These are phyloP conservation scores for Atractosteus spatula DNA, from an alignment of 2,113 vertebrate genomes.

Conservation along the genomic window DNA sequence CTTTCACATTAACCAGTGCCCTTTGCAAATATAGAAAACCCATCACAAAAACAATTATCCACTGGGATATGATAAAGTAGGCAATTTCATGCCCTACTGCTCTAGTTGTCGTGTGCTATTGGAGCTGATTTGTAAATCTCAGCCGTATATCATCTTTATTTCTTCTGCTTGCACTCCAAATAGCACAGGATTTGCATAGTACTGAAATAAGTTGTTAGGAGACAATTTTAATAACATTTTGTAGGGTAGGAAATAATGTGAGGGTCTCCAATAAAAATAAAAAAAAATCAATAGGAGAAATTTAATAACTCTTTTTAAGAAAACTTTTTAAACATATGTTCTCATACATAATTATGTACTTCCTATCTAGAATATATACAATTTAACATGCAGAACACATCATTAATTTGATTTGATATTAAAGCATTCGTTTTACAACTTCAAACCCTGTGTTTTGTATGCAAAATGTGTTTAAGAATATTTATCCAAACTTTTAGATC, in stretches of 20 bases:
- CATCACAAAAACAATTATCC: constrained; percentile 61
- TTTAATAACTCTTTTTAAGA: no score
- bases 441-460: no score
- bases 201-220: constrained; percentile 8
- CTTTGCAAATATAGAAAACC: constrained; percentile 46
- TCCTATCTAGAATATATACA: no score
- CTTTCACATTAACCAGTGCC: constrained; percentile 39
- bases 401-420: no score
- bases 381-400: no score
- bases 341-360: no score
- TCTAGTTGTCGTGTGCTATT: constrained; percentile 53
- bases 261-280: neutral
- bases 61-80: constrained; percentile 61
- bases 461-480: no score
- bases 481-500: no score
- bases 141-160: constrained; percentile 51
- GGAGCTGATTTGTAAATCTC: constrained; percentile 51
- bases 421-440: no score
- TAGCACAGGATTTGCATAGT: constrained; percentile 21
- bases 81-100: constrained; percentile 69
- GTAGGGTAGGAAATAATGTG: neutral
- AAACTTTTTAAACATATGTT: no score
- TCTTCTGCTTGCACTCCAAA: constrained; percentile 30
- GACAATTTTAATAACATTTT: constrained; percentile 16
- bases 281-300: neutral